Conservation (phyloP, 2,888 invertebrate species). For the Chrysina gloriosa region DNA sequence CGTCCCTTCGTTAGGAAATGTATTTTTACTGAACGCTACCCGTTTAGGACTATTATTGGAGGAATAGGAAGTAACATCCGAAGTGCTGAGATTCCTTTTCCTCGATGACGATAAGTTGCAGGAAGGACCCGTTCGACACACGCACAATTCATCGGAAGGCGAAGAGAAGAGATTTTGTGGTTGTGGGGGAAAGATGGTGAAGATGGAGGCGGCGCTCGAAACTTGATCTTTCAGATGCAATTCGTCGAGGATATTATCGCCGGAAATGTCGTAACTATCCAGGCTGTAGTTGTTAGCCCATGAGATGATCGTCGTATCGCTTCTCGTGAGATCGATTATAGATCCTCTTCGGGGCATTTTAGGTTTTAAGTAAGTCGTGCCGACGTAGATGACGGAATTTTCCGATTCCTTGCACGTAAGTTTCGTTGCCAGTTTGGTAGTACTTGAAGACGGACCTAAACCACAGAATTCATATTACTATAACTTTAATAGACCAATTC, state of each 20-base stretch:
- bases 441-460: constrained; percentile 1
- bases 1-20: background rate
- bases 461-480: background rate
- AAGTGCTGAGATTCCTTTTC: constrained; percentile 31
- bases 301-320: constrained; percentile 22
- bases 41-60: constrained; percentile 4
- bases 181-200: constrained; percentile 38
- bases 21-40: constrained; percentile 6
- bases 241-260: constrained; percentile 41
- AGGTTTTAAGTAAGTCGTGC: constrained; percentile 17
- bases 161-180: constrained; percentile 30
- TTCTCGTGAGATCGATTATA: constrained; percentile 38
- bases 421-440: background rate
- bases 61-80: constrained; percentile 22
- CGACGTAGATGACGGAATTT: constrained; percentile 30
- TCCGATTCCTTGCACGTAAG: constrained; percentile 4
- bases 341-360: constrained; percentile 31
- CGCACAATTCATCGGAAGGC: constrained; percentile 37
- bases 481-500: background rate
- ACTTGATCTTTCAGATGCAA: constrained; percentile 27
- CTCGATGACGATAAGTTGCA: background rate
- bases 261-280: constrained; percentile 39
- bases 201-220: constrained; percentile 32
- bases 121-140: constrained; percentile 1
- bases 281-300: constrained; percentile 12